Base-by-base conservation (phyloP, 2,888 invertebrate genomes). In the Zygothrica quintamaculata region DNA sequence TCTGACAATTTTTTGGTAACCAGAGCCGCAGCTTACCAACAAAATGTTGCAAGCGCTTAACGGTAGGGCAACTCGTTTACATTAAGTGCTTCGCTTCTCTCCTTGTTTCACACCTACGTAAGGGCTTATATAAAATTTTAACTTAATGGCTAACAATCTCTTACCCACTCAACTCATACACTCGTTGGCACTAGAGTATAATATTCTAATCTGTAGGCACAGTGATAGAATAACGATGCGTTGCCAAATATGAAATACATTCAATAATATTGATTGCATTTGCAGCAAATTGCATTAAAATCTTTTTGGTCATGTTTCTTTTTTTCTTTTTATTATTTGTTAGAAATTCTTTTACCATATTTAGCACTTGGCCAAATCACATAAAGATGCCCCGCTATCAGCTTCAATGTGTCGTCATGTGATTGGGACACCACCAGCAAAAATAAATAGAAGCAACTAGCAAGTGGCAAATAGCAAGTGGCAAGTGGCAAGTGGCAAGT, bases 201-300 rank as follows among this genome's bases (percentile, higher is more conserved):
- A 58, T 58, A 57, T 56, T 53, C 66, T 60, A 48, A 58, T 39
- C 40, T 51, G 36, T 61, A 67, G 52, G 40, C 69, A 68, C 52
- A 58, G 5, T 11, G 12, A 11, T 13, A 18, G 60, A 55, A 16
- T n/a, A n/a, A n/a, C n/a, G n/a, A n/a, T n/a, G n/a, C n/a, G n/a
- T n/a, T n/a, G 53, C 53, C 50, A 7, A 67, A 62, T 51, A 56
- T 57, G 22, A 37, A 55, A 65, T 34, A 22, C 18, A n/a, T 22
- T 5, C 18, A 2, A 69, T 75, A 74, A 65, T 50, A 52, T 78
- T 9, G 52, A 50, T 58, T 71, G 64, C 37, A 48, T 31, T 69
- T 29, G 33, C 42, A 26, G 61, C 60, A 59, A 84, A 72, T 77
- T 84, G 74, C 70, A 65, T 85, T 67, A 42, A 59, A 74, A 57